Evolutionary conservation across 2,797 vertebrate species (phyloP).

Genomic region (Cacajao melanocephalus): DNA sequence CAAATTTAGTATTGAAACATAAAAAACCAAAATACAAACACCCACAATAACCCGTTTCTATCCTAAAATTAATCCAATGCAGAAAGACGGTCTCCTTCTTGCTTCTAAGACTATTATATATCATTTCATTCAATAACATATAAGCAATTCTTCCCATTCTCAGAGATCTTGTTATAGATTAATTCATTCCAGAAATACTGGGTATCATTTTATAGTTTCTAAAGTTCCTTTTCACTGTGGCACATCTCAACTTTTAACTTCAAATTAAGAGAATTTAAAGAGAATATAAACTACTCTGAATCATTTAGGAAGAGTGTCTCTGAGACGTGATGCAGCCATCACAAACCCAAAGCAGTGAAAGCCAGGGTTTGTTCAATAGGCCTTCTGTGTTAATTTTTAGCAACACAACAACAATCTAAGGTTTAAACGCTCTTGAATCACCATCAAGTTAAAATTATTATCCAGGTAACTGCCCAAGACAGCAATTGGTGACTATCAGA

Average conservation of each 20-base stretch:
- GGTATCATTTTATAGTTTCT: background rate
- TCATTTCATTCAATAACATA: slow-evolving; percentile 23
- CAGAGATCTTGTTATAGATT: slow-evolving; percentile 22
- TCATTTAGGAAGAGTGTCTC: background rate
- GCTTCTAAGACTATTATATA: slow-evolving; percentile 21
- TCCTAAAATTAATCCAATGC: background rate
- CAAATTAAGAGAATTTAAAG: background rate
- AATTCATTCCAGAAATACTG: slow-evolving; percentile 42
- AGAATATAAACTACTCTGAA: rapidly evolving
- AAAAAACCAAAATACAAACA: slow-evolving; percentile 1
- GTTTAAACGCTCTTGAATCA: background rate
- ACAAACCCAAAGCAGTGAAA: background rate
- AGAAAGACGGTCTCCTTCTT: background rate
- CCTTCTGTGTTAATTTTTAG: rapidly evolving
- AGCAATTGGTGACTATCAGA: slow-evolving; percentile 17
- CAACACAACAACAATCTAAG: background rate
- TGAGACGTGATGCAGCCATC: background rate
- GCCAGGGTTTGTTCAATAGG: rapidly evolving
- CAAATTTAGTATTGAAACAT: background rate
- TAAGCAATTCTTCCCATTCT: slow-evolving; percentile 36
- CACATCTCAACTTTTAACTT: background rate
- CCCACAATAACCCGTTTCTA: background rate
- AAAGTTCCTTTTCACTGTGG: background rate
- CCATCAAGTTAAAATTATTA: slow-evolving; percentile 31
- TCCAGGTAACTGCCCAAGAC: background rate